These are phyloP conservation scores for Drosophila atripex DNA, from an alignment of 2,888 invertebrate species.

Conservation along the genomic window DNA sequence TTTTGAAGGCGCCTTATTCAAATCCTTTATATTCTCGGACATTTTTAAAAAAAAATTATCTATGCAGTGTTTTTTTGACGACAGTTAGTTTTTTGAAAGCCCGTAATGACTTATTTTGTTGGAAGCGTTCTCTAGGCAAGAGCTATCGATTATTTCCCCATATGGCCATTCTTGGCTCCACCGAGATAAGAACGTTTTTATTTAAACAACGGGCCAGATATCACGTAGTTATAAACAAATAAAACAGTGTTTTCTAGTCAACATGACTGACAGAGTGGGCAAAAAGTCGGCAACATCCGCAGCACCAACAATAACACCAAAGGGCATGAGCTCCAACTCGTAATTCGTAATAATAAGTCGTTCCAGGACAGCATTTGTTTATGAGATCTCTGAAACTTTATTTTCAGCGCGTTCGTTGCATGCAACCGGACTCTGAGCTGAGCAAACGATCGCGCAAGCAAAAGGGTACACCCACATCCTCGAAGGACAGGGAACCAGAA, in stretches of 20 bases:
- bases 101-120: too few species aligned
- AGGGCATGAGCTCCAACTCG: conserved; percentile 14
- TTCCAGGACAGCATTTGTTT: neutral
- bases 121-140: neutral
- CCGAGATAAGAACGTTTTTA: conserved; percentile 39
- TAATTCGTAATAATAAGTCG: conserved; percentile 13
- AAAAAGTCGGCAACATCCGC: conserved; percentile 38
- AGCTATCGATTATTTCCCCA: conserved; percentile 13
- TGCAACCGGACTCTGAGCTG: conserved; percentile 82
- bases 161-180: neutral
- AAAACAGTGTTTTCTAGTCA: conserved; percentile 70
- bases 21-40: neutral
- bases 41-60: too few species aligned
- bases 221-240: conserved; percentile 78
- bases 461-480: conserved; percentile 55
- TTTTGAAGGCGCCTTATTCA: neutral
- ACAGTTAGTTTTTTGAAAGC: too few species aligned
- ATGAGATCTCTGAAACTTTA: conserved; percentile 2
- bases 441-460: conserved; percentile 70
- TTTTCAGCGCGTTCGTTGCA: conserved; percentile 81
- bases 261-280: conserved; percentile 66
- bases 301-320: conserved; percentile 39
- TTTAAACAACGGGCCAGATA: conserved; percentile 64
- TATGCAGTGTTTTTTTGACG: too few species aligned
- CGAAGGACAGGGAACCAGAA: conserved; percentile 39